Conservation (phyloP, 2,113 vertebrate genomes). For the Thinocorus orbignyianus region DNA sequence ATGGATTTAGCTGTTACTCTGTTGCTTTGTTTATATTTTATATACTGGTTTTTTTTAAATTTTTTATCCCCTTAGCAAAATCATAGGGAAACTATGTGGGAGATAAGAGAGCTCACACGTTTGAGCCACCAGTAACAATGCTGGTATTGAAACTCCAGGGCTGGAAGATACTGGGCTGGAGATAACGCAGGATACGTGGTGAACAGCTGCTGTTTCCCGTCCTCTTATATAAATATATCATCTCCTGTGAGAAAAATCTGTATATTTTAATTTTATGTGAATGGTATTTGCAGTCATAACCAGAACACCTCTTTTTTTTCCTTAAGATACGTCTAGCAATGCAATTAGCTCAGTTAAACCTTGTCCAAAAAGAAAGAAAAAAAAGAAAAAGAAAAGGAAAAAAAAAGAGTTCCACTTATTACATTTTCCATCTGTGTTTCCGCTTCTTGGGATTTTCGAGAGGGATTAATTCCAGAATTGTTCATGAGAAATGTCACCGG, state of each 20-base stretch:
- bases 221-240: background rate
- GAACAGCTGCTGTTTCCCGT: conserved; percentile 15
- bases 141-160: background rate
- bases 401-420: background rate
- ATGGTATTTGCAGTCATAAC: background rate
- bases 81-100: background rate
- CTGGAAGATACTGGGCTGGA: background rate
- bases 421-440: conserved; percentile 14
- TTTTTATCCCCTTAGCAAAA: background rate
- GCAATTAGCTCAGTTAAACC: background rate
- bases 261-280: background rate
- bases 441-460: background rate
- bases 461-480: background rate
- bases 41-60: no score
- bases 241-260: background rate
- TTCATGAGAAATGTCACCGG: background rate
- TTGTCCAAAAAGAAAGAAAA: background rate
- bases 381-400: background rate
- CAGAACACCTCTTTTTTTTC: background rate
- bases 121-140: background rate
- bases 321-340: background rate
- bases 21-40: background rate
- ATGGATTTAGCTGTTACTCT: background rate
- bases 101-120: background rate
- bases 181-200: background rate